phyloP scores from a whole-genome alignment of 2,113 vertebrate genomes.

The Pterocles gutturalis region DNA sequence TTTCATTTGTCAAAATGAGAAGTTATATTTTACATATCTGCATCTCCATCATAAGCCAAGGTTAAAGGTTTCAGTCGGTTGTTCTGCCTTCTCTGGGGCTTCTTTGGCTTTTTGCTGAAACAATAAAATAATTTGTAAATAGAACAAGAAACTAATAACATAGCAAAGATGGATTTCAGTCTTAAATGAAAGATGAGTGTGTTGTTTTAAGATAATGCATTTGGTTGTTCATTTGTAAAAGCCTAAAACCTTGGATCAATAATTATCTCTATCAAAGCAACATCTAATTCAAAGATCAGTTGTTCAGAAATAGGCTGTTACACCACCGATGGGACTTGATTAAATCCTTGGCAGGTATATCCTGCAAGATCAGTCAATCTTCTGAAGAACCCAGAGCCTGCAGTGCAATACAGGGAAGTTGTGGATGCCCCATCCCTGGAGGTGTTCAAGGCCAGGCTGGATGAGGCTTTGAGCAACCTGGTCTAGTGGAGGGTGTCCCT shows the following conservation, averaged over 20 bases:
- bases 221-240: background rate
- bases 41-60: slow-evolving; percentile 96
- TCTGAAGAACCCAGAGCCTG: background rate
- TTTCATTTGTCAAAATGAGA: background rate
- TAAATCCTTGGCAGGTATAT: background rate
- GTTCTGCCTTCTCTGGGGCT: slow-evolving; percentile 95
- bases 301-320: background rate
- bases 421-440: no score
- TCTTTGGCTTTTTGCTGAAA: slow-evolving; percentile 99
- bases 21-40: slow-evolving; percentile 88
- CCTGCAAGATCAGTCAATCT: background rate
- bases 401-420: background rate
- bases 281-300: background rate
- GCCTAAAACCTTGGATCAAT: background rate
- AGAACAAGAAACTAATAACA: background rate
- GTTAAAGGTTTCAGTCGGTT: slow-evolving; percentile 98
- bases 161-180: background rate
- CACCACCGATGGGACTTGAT: background rate
- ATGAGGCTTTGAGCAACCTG: no score
- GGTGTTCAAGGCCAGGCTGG: no score
- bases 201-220: background rate
- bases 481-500: no score
- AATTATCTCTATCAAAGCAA: background rate
- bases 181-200: background rate
- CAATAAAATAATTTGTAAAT: slow-evolving; percentile 47